phyloP scores from a whole-genome alignment of 2,113 vertebrate species.

The Vulpes ferrilata region DNA sequence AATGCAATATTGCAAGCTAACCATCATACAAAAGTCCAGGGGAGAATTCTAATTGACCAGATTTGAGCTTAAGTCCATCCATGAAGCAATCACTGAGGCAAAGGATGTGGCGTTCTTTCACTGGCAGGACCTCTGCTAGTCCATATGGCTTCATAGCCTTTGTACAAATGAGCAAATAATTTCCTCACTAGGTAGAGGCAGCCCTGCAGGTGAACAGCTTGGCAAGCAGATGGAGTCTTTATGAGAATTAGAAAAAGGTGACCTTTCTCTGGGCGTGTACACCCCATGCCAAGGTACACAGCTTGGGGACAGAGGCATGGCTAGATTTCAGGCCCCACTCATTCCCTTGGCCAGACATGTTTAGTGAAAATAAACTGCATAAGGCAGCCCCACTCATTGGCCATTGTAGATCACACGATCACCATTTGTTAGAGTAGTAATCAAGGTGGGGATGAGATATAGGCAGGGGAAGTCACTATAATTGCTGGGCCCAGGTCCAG shows the following conservation, averaged over 20 bases:
- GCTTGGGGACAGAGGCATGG: constrained; percentile 65
- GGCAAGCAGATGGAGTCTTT: constrained; percentile 82
- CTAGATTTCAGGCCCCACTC: constrained; percentile 54
- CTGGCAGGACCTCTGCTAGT: constrained; percentile 12
- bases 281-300: constrained; percentile 74
- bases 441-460: too few species aligned
- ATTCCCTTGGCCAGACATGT: neutral
- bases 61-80: neutral
- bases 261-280: constrained; percentile 70
- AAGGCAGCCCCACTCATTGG: neutral
- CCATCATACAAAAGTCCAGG: neutral
- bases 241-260: constrained; percentile 76
- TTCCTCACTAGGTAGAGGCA: constrained; percentile 63
- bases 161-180: constrained; percentile 76
- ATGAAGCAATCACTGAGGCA: neutral
- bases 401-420: neutral
- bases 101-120: neutral
- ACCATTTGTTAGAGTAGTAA: neutral
- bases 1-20: neutral
- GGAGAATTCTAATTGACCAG: neutral
- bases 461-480: neutral
- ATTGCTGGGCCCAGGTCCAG: neutral
- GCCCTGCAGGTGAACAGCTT: constrained; percentile 82
- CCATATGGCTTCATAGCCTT: constrained; percentile 74
- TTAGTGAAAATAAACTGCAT: neutral